Percentiles rank a stretch among this genome's conserved stretches.
Conservation (phyloP, 2,113 vertebrate genomes). For the Chloroceryle aenea region DNA sequence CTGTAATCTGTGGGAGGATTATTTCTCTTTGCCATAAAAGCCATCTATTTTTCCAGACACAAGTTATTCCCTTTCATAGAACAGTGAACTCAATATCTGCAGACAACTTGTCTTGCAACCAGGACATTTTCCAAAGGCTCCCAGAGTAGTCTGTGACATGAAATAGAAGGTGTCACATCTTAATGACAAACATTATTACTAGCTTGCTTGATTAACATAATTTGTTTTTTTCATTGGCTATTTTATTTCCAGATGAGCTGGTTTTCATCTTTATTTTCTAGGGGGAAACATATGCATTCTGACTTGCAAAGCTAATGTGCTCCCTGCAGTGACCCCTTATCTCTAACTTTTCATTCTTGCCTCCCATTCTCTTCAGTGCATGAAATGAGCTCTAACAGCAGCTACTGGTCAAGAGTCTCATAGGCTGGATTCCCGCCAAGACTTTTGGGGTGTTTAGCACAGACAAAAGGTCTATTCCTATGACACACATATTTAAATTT, state of each 20-base stretch:
- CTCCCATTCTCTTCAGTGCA: conserved; percentile 10
- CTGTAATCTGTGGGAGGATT: conserved; percentile 51
- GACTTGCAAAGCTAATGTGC: conserved; percentile 8
- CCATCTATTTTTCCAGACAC: conserved; percentile 15
- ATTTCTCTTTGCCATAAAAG: conserved; percentile 14
- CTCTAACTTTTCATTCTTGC: not conserved
- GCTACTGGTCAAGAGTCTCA: conserved; percentile 35
- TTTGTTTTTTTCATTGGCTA: conserved; percentile 23
- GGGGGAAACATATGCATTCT: not conserved
- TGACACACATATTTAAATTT: conserved; percentile 66
- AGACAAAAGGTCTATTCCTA: conserved; percentile 53
- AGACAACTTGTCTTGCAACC: not conserved
- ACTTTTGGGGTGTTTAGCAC: conserved; percentile 45
- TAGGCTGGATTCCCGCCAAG: not conserved
- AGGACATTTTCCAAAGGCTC: not conserved
- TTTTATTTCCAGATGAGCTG: conserved; percentile 59
- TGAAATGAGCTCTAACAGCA: conserved; percentile 10
- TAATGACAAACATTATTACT: conserved; percentile 39
- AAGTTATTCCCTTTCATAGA: not conserved
- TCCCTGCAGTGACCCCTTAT: conserved; percentile 26
- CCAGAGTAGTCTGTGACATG: not conserved
- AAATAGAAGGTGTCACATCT: conserved; percentile 37
- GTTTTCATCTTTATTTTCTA: conserved; percentile 21
- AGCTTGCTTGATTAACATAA: conserved; percentile 49
- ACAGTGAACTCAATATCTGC: not conserved